These are phyloP conservation scores for Agrochola litura DNA, from an alignment of 2,888 invertebrate species.

Conservation along the genomic window DNA sequence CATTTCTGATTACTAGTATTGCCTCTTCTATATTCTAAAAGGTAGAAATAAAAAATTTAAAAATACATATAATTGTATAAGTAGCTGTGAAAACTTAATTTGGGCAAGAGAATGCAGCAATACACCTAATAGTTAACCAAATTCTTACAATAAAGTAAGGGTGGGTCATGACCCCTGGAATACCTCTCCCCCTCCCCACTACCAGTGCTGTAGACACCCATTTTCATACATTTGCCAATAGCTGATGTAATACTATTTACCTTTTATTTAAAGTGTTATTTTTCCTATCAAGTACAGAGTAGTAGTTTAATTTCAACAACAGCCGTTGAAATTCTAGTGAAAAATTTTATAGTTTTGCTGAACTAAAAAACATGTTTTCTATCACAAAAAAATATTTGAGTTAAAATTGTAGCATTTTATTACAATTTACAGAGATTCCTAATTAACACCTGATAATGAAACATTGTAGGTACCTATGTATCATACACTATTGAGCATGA, in stretches of 20 bases:
- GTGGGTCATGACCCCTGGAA: conserved; percentile 43
- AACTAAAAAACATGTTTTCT: background rate
- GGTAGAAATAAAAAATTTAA: too few relatives aligned
- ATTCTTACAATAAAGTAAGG: conserved; percentile 27
- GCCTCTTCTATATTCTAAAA: background rate
- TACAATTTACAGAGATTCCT: background rate
- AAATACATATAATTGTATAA: too few relatives aligned
- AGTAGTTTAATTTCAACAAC: background rate
- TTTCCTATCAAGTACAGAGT: background rate
- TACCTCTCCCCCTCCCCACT: conserved; percentile 1
- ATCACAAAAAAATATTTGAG: too few relatives aligned
- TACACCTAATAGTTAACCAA: conserved; percentile 4
- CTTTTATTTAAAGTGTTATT: background rate
- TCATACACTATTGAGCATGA: conserved; percentile 49
- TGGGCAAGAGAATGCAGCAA: background rate
- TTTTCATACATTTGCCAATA: conserved; percentile 25
- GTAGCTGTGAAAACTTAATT: background rate
- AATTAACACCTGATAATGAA: background rate
- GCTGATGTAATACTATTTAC: conserved; percentile 23
- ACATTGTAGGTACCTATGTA: conserved; percentile 10
- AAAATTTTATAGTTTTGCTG: background rate
- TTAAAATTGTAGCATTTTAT: conserved; percentile 1
- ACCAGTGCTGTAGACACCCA: background rate
- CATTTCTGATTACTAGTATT: background rate
- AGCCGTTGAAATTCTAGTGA: background rate